Conservation (phyloP, 2,113 vertebrate genomes). For the Bubalus kerabau region DNA sequence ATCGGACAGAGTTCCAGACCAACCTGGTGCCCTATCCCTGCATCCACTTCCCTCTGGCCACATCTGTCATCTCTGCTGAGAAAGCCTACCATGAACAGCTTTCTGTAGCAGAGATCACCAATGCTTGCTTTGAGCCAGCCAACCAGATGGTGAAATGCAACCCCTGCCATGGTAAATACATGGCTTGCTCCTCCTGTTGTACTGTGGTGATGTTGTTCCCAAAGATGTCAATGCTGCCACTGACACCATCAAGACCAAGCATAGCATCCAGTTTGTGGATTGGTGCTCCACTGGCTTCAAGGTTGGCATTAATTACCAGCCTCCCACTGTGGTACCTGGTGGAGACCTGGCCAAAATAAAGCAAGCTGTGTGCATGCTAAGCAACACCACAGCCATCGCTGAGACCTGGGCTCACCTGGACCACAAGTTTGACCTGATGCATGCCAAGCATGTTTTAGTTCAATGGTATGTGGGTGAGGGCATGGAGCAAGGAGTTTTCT, state of each 20-base stretch:
- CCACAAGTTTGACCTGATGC: neutral
- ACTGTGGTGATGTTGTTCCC: neutral
- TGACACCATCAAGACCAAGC: neutral
- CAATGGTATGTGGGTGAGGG: neutral
- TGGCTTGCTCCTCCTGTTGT: neutral
- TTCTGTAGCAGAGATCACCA: neutral
- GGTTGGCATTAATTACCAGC: neutral
- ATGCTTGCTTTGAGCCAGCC: neutral
- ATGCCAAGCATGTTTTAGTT: neutral
- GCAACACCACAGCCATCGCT: neutral
- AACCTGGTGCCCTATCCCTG: neutral
- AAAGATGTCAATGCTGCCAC: neutral
- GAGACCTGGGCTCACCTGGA: neutral
- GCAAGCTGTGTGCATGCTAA: neutral
- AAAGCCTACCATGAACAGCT: neutral
- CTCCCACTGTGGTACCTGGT: neutral
- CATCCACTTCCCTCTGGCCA: neutral
- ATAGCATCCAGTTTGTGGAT: neutral
- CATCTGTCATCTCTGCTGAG: neutral
- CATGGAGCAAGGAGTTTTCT: neutral
- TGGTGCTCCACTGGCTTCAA: neutral
- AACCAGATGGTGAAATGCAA: neutral
- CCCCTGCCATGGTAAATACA: neutral
- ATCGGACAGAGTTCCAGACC: neutral
- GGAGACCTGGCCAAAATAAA: neutral